Conservation (phyloP, 2,797 vertebrate genomes). For the Mionectes olivaceus region DNA sequence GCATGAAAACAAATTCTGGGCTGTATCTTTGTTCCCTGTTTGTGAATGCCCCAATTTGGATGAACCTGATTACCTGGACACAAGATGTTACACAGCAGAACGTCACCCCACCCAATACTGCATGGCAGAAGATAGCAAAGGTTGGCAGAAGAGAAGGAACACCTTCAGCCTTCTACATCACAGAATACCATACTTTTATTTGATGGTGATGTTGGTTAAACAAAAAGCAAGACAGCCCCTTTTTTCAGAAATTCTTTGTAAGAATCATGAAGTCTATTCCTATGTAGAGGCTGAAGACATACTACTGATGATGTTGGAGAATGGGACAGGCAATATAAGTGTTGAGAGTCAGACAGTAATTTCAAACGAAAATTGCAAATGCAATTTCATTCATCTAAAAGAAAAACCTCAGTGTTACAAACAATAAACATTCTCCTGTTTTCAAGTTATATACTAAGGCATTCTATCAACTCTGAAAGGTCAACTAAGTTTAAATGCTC, state of each 20-base stretch:
- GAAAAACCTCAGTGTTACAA: background rate
- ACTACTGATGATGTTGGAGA: background rate
- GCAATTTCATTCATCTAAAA: background rate
- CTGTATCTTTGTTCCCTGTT: conserved; percentile 9
- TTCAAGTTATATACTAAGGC: background rate
- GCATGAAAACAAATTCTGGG: background rate
- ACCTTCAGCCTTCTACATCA: background rate
- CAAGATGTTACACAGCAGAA: background rate
- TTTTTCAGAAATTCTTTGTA: background rate
- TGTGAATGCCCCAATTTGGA: background rate
- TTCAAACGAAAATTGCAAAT: background rate
- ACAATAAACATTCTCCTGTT: background rate
- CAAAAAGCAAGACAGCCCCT: background rate
- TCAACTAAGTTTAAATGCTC: background rate
- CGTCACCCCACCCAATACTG: conserved; percentile 4
- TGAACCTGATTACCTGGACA: conserved; percentile 27
- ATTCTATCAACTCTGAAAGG: background rate
- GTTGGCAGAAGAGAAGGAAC: background rate
- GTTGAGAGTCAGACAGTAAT: background rate
- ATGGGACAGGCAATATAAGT: background rate
- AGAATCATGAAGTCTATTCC: background rate
- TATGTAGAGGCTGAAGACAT: background rate
- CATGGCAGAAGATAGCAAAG: conserved; percentile 9
- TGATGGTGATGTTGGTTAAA: background rate
- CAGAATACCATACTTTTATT: background rate